Base-by-base conservation (phyloP, 2,113 vertebrate genomes). In the Zapus hudsonius region DNA sequence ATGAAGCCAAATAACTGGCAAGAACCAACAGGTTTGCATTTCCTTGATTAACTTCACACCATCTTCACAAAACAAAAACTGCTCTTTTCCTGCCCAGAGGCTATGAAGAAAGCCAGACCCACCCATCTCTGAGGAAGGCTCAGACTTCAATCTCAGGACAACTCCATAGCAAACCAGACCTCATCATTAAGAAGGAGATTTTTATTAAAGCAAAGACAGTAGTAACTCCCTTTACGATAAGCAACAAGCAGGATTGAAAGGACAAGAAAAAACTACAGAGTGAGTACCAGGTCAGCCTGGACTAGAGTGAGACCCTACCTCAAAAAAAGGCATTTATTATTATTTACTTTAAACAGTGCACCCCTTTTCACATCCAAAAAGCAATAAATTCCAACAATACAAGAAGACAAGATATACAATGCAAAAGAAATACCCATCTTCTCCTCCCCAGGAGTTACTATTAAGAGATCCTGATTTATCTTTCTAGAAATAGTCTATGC, bases 1-100 rank as follows among this genome's bases (percentile, higher is more conserved):
- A 84, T 7, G 59, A 92, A 67, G 74, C 44, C 64, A 93, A 88
- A 38, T 12, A 79, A 79, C 10, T 38, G 33, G 40, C 96, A 95
- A 94, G 94, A 93, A 64, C 79, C 52, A 81, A 93, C 94, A 92
- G 38, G 90, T 67, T 52, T 93, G 84, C 64, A 95, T 72, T 92
- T 96, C 92, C 92, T 90, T 64, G 59, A 38, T 61, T 90, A 70
- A 86, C 70, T 81, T 81, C 84, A 80, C 40, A 57, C 1, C 70
- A 38, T 73, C 89, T 91, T 88, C 79, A 72, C 81, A 69, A 84
- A 91, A 89, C 89, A 94, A 90, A 88, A 84, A 85, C 20, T 12
- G 27, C 74, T 69, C 72, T 96, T 94, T 93, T 84, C 91, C 57
- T 91, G 89, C 93, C 94, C 72, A 75, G 91, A 82, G 76, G 96